These are phyloP conservation scores for Crossocerus cetratus DNA, from an alignment of 2,888 invertebrate genomes.

Conservation along the genomic window DNA sequence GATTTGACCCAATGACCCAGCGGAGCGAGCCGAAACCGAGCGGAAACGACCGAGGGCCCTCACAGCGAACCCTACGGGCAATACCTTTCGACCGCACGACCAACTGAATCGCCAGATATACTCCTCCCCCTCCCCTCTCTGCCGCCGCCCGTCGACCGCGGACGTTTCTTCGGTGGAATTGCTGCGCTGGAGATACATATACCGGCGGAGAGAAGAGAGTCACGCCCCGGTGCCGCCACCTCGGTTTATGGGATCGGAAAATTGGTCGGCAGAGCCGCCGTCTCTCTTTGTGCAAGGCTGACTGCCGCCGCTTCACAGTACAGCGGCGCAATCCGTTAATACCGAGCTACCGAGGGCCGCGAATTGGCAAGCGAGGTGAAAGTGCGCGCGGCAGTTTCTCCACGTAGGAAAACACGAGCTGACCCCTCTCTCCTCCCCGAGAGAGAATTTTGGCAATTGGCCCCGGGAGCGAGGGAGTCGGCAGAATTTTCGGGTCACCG, in stretches of 20 bases:
- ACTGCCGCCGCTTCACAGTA: too few species aligned
- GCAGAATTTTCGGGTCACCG: too few species aligned
- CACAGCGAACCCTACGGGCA: not conserved
- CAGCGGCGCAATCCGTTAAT: too few species aligned
- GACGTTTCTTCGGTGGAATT: conserved; percentile 6
- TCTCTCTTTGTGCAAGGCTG: not conserved
- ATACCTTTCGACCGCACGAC: not conserved
- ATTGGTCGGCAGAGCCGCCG: not conserved
- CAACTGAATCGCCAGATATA: not conserved
- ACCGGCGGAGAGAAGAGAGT: not conserved
- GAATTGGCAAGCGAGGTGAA: too few species aligned
- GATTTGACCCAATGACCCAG: conserved; percentile 76
- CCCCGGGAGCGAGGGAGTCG: too few species aligned
- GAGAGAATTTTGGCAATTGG: too few species aligned
- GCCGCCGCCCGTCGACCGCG: conserved; percentile 2
- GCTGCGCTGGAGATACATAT: conserved; percentile 10
- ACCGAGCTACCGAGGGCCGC: too few species aligned
- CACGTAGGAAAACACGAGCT: too few species aligned
- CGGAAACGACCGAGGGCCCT: conserved; percentile 67
- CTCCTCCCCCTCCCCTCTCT: not conserved
- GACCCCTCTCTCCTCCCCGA: too few species aligned
- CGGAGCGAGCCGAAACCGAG: conserved; percentile 65
- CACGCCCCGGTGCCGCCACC: not conserved
- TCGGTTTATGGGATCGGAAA: conserved; percentile 5
- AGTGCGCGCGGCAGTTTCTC: too few species aligned